Evolutionary conservation across 2,113 vertebrate species (phyloP).

Genomic region (Bos indicus): DNA sequence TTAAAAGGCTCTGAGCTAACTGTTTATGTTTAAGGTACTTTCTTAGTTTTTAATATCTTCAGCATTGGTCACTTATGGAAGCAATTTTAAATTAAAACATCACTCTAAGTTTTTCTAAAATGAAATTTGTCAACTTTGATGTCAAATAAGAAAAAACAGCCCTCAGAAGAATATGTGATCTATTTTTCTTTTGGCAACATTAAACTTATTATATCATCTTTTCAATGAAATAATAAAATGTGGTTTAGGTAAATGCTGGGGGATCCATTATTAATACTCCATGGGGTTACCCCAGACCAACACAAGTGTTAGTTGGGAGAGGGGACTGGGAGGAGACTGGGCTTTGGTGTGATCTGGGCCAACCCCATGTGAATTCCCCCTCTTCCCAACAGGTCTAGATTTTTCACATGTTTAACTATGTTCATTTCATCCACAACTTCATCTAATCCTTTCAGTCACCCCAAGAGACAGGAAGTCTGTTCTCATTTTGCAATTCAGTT

Average conservation of each 20-base stretch:
- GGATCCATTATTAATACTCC: not conserved
- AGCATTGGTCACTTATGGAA: not conserved
- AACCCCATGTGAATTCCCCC: not conserved
- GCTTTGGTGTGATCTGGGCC: not conserved
- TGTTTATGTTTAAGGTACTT: not conserved
- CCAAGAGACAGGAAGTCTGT: not conserved
- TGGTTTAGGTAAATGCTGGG: not conserved
- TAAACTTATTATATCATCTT: not conserved
- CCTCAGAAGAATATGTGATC: not conserved
- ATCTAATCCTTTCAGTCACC: not conserved
- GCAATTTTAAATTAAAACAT: slow-evolving; percentile 18
- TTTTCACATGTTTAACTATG: not conserved
- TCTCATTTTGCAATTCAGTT: not conserved
- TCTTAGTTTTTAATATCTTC: not conserved
- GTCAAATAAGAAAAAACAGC: not conserved
- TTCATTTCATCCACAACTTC: not conserved
- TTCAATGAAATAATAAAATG: slow-evolving; percentile 37
- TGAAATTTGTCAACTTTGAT: not conserved
- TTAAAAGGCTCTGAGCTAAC: not conserved
- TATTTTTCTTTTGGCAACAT: slow-evolving; percentile 13
- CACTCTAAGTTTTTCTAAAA: slow-evolving; percentile 5
- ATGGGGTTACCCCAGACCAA: not conserved
- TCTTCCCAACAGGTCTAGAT: not conserved
- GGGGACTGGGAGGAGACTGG: not conserved
- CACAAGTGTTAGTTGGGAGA: not conserved